Base-by-base conservation (phyloP, 1,140 invertebrate species). In the Branchinecta lynchi region DNA sequence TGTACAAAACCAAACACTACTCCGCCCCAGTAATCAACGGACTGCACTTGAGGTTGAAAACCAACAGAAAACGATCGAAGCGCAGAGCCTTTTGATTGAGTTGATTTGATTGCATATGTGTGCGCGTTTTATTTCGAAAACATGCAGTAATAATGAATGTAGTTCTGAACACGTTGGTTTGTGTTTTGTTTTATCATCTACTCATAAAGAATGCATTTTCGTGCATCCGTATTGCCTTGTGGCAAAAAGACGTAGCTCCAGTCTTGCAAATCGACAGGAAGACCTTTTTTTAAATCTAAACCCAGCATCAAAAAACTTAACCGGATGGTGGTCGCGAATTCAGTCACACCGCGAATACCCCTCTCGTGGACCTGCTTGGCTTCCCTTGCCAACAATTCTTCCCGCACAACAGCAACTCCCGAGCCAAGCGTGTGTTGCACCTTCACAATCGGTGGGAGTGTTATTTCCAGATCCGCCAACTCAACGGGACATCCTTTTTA, bases 191-290 rank as follows among this genome's bases (percentile, higher is more conserved):
- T 51, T 51, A 51, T 51, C 46, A 51, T 51, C 9, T n/a, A 51
- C 46, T 51, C n/a, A 51, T n/a, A 51, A 51, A 51, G 46, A 51
- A n/a, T 51, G n/a, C n/a, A n/a, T 51, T 51, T 51, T 51, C 46
- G 46, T n/a, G 46, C 9, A 51, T 51, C 9, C 46, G 46, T 51
- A 51, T 51, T 51, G 46, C 46, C 9, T 9, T 51, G 46, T n/a
- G n/a, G 9, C 46, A 51, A 51, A 51, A 51, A 51, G 46, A 51
- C 46, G 46, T n/a, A 51, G 46, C 46, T 51, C 46, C 46, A 51
- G 46, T 51, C 46, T 9, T 51, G n/a, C 46, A 51, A n/a, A n/a
- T n/a, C n/a, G n/a, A n/a, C n/a, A n/a, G n/a, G n/a, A n/a, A n/a
- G n/a, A n/a, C n/a, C n/a, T n/a, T n/a, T n/a, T n/a, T n/a, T n/a